phyloP scores from a whole-genome alignment of 2,797 vertebrate species.

The Propithecus perrieri region DNA sequence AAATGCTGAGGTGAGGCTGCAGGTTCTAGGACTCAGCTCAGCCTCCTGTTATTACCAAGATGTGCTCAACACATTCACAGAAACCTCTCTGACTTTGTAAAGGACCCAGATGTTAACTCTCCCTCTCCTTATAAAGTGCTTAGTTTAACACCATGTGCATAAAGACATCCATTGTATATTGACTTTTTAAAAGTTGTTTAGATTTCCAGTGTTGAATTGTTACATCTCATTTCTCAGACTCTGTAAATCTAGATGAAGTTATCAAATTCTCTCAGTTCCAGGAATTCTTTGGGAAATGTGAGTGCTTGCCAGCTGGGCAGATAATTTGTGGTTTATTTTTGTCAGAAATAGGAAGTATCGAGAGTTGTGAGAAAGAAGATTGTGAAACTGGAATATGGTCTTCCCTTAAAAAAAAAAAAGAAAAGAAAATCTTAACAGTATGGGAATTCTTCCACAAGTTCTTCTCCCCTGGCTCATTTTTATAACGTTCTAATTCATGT shows the following conservation, averaged over 20 bases:
- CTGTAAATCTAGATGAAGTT: slow-evolving; percentile 53
- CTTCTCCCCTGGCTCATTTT: neutral
- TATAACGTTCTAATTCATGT: neutral
- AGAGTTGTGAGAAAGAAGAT: neutral
- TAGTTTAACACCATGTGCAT: neutral
- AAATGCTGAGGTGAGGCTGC: neutral
- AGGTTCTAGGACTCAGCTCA: too few relatives aligned
- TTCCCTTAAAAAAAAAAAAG: neutral
- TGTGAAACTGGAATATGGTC: neutral
- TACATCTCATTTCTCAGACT: slow-evolving; percentile 29
- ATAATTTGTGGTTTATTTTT: slow-evolving; percentile 1
- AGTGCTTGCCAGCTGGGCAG: neutral
- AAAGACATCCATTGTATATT: slow-evolving; percentile 5
- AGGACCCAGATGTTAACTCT: neutral
- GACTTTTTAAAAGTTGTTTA: neutral
- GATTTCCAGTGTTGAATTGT: slow-evolving; percentile 19
- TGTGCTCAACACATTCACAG: neutral
- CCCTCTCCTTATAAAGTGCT: neutral
- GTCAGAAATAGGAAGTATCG: neutral
- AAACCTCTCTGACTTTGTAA: neutral
- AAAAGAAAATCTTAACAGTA: too few relatives aligned
- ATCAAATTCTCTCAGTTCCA: slow-evolving; percentile 58
- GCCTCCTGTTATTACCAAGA: too few relatives aligned
- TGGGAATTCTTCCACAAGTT: neutral
- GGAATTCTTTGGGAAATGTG: slow-evolving; percentile 53